phyloP scores from a whole-genome alignment of 2,888 invertebrate genomes.

The Chaetoderma sp. region DNA sequence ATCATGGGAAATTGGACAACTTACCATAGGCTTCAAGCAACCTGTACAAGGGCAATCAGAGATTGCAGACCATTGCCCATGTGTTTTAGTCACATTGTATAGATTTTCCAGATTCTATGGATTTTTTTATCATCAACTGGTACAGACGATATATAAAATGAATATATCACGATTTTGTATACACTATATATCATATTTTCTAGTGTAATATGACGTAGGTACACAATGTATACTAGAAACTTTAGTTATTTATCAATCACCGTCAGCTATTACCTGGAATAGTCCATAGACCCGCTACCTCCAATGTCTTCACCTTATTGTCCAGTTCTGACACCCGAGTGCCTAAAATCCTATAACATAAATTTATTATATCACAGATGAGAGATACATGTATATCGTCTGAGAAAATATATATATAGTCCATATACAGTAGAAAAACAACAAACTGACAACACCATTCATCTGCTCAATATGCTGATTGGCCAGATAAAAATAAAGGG shows the following conservation, averaged over 20 bases:
- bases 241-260: not conserved
- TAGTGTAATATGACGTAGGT: too few relatives aligned
- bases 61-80: too few relatives aligned
- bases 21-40: not conserved
- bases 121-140: too few relatives aligned
- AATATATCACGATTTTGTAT: too few relatives aligned
- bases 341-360: constrained; percentile 78
- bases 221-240: too few relatives aligned
- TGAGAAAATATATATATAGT: not conserved
- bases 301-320: constrained; percentile 76
- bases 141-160: too few relatives aligned
- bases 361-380: not conserved
- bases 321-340: constrained; percentile 86
- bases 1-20: too few relatives aligned
- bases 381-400: constrained; percentile 4
- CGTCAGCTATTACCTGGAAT: constrained; percentile 49
- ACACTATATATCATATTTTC: too few relatives aligned
- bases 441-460: not conserved
- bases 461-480: not conserved
- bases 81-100: too few relatives aligned
- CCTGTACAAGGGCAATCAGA: too few relatives aligned
- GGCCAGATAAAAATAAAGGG: too few relatives aligned
- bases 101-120: too few relatives aligned
- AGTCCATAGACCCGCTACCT: constrained; percentile 67
- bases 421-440: not conserved